Percentiles rank a stretch among this genome's conserved stretches.
These are phyloP conservation scores for Trachymyrmex cornetzi DNA, from an alignment of 1,140 invertebrate genomes.

Conservation along the genomic window DNA sequence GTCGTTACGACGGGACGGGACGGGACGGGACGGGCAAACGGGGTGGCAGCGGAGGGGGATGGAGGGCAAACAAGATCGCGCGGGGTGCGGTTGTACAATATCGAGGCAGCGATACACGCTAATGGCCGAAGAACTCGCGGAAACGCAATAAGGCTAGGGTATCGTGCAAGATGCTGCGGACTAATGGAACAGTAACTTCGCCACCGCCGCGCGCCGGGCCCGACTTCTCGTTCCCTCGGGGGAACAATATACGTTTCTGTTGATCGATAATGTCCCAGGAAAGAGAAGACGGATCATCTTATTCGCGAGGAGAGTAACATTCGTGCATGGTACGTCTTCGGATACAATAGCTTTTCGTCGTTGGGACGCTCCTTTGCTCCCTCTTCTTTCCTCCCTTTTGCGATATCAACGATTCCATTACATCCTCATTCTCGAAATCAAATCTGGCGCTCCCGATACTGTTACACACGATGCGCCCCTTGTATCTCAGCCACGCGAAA, in stretches of 20 bases:
- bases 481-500: background rate
- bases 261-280: conserved; percentile 59
- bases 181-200: conserved; percentile 63
- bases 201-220: conserved; percentile 4
- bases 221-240: conserved; percentile 33
- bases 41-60: background rate
- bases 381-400: too few relatives aligned
- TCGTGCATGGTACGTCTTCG: background rate
- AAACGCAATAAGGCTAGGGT: conserved; percentile 62
- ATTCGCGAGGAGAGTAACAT: conserved; percentile 51
- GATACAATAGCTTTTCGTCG: conserved; percentile 30
- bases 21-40: too few relatives aligned
- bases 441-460: conserved; percentile 19
- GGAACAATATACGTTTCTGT: conserved; percentile 62
- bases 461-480: background rate
- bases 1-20: too few relatives aligned
- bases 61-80: conserved; percentile 46
- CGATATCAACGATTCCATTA: conserved; percentile 35
- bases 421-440: conserved; percentile 36
- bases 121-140: conserved; percentile 61
- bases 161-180: conserved; percentile 61
- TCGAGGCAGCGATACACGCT: conserved; percentile 52
- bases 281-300: conserved; percentile 60
- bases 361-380: background rate
- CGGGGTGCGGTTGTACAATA: conserved; percentile 50